A percentile compares a stretch with the other conserved stretches of the same genome.
These are phyloP conservation scores for Eunapius fragilis DNA, from an alignment of 37 sponge, comb jelly and placozoan species.

Conservation along the genomic window DNA sequence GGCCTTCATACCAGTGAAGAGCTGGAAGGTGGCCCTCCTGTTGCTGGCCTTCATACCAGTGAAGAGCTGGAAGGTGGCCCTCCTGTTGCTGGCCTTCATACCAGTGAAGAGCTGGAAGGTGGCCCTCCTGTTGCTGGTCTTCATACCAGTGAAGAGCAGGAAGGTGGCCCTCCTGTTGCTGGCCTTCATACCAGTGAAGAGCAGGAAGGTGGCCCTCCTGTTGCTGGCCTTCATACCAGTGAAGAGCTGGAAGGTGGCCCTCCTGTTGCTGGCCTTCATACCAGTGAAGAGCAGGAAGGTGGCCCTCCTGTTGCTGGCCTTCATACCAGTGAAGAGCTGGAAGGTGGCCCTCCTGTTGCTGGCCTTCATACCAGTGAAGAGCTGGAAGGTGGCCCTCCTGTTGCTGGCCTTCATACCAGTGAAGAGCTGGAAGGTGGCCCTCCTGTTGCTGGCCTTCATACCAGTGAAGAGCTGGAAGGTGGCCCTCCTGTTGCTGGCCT, in stretches of 20 bases:
- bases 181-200: constrained; percentile 46
- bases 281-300: constrained; percentile 56
- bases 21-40: constrained; percentile 62
- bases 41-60: constrained; percentile 57
- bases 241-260: constrained; percentile 56
- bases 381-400: constrained; percentile 62
- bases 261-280: constrained; percentile 60
- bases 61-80: constrained; percentile 56
- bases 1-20: constrained; percentile 46
- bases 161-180: constrained; percentile 68
- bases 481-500: constrained; percentile 59
- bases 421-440: constrained; percentile 56
- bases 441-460: constrained; percentile 60
- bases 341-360: constrained; percentile 68
- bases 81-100: constrained; percentile 60
- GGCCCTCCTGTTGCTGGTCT: constrained; percentile 61
- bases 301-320: constrained; percentile 59
- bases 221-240: constrained; percentile 57
- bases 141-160: constrained; percentile 54
- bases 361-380: constrained; percentile 46
- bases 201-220: constrained; percentile 61
- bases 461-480: constrained; percentile 58
- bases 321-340: constrained; percentile 55
- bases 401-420: constrained; percentile 57
- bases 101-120: constrained; percentile 58